Conservation (phyloP, 2,113 vertebrate genomes). For the Sakesphorus luctuosus region DNA sequence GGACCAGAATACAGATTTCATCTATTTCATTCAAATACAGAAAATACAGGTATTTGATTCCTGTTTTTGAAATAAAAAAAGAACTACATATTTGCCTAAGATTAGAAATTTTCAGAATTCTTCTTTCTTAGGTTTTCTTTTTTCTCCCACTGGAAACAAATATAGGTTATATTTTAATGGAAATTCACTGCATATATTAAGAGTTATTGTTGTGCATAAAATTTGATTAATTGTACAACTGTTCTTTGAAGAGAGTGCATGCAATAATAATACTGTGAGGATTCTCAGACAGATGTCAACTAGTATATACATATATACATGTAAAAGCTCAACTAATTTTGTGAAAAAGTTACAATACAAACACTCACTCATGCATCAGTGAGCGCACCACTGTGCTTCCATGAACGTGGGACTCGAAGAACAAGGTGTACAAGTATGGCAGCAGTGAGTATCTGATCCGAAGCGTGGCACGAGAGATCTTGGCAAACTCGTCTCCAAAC, state of each 20-base stretch:
- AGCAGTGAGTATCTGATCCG: constrained; percentile 87
- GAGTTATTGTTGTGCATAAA: not conserved
- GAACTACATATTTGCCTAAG: not conserved
- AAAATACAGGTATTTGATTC: not conserved
- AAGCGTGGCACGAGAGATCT: constrained; percentile 77
- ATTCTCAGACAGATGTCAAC: not conserved
- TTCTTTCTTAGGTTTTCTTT: not conserved
- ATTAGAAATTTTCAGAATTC: not conserved
- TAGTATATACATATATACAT: not conserved
- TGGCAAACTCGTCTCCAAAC: constrained; percentile 78
- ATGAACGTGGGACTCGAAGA: constrained; percentile 80
- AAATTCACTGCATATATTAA: not conserved
- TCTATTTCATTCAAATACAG: not conserved
- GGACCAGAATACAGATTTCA: not conserved
- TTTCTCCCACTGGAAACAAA: not conserved
- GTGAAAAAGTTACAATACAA: not conserved
- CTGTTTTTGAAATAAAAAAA: not conserved
- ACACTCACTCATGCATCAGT: constrained; percentile 87
- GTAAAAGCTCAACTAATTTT: not conserved
- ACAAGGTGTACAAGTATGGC: constrained; percentile 88
- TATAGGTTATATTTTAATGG: not conserved
- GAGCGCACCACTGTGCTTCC: constrained; percentile 84
- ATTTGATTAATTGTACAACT: not conserved
- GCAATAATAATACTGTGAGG: not conserved
- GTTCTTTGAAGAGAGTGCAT: not conserved